phyloP scores from a whole-genome alignment of 2,888 invertebrate genomes.

The Meliscaeva auricollis region DNA sequence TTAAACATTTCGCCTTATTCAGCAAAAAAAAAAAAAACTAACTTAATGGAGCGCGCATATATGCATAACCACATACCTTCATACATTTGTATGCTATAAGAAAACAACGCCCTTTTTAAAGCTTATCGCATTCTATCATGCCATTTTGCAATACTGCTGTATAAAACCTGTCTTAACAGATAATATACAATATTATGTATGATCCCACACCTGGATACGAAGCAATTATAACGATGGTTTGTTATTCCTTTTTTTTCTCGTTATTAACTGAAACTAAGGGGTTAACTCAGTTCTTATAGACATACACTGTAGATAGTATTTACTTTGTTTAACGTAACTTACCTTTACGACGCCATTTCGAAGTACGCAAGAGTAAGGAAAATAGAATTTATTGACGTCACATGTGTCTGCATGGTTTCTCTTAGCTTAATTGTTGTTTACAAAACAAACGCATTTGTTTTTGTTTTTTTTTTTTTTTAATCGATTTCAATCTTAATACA shows the following conservation, averaged over 20 bases:
- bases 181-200: neutral
- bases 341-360: conserved; percentile 14
- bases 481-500: conserved; percentile 1
- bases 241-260: neutral
- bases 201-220: conserved; percentile 9
- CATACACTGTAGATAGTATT: neutral
- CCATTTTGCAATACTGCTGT: conserved; percentile 29
- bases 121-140: conserved; percentile 43
- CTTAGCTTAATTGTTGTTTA: conserved; percentile 44
- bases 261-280: conserved; percentile 13
- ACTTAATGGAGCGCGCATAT: conserved; percentile 50
- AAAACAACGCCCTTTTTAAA: conserved; percentile 41
- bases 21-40: neutral
- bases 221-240: conserved; percentile 39
- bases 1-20: conserved; percentile 1
- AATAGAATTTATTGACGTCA: conserved; percentile 22
- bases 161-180: conserved; percentile 15
- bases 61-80: neutral
- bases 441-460: conserved; percentile 19
- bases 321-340: neutral
- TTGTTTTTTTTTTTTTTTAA: neutral
- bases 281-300: neutral
- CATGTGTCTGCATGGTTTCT: neutral
- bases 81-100: conserved; percentile 17
- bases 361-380: conserved; percentile 25